Evolutionary conservation across 2,113 vertebrate genomes (phyloP).

Genomic region (Apteryx owenii): DNA sequence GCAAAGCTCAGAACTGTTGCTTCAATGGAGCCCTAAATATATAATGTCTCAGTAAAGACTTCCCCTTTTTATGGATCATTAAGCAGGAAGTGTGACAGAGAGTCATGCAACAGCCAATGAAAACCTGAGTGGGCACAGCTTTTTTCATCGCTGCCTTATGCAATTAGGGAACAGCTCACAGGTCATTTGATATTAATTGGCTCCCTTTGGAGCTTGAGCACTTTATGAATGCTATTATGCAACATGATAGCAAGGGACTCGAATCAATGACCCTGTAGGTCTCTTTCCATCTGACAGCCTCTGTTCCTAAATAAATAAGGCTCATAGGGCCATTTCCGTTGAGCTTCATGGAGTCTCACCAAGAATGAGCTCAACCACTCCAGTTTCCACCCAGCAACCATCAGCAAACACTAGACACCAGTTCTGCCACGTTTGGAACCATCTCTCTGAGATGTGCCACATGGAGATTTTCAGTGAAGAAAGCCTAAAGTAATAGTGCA

Average conservation of each 20-base stretch:
- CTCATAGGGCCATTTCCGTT: not conserved
- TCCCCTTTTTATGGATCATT: not conserved
- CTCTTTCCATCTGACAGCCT: not conserved
- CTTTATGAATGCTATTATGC: not conserved
- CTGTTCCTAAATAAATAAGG: not conserved
- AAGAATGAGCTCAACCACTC: not conserved
- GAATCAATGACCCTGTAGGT: not conserved
- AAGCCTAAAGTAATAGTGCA: not conserved
- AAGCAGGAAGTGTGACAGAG: not conserved
- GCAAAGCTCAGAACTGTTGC: not conserved
- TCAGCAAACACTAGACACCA: not conserved
- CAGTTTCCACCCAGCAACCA: not conserved
- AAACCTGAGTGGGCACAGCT: not conserved
- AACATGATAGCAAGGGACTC: not conserved
- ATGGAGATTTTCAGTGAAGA: not conserved
- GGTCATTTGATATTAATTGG: slow-evolving; percentile 32
- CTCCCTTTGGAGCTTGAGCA: not conserved
- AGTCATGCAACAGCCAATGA: not conserved
- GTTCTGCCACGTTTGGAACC: not conserved
- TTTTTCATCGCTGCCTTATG: not conserved
- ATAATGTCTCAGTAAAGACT: not conserved
- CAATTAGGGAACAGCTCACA: not conserved
- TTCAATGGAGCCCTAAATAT: not conserved
- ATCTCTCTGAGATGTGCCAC: not conserved
- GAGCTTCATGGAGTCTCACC: not conserved